phyloP scores from a whole-genome alignment of 2,113 vertebrate genomes.

The Arizona elegans region DNA sequence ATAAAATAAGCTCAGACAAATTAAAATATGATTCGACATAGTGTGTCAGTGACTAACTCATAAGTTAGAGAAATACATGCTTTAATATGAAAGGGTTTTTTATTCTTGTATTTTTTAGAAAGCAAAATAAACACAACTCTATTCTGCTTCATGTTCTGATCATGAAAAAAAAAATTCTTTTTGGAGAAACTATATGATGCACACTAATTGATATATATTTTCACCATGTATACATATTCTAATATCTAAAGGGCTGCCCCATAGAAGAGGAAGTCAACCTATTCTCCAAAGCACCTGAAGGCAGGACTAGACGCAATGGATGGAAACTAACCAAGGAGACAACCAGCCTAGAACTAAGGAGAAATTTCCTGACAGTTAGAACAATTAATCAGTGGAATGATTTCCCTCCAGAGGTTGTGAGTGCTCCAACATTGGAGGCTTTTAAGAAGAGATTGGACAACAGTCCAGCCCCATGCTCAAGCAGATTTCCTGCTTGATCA shows the following conservation, averaged over 20 bases:
- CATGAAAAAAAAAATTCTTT: not conserved
- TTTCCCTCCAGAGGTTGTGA: too few species aligned
- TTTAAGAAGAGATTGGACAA: too few species aligned
- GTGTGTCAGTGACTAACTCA: slow-evolving; percentile 34
- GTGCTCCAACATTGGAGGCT: too few species aligned
- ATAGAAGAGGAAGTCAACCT: not conserved
- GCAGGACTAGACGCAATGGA: not conserved
- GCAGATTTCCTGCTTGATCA: too few species aligned
- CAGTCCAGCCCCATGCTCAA: too few species aligned
- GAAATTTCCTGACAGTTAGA: too few species aligned
- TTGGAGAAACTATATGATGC: not conserved
- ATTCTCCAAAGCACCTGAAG: not conserved
- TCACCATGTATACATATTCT: not conserved
- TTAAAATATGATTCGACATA: slow-evolving; percentile 55
- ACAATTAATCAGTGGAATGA: too few species aligned
- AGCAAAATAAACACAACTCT: not conserved
- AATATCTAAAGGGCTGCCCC: not conserved
- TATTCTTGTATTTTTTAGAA: not conserved
- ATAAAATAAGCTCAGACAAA: slow-evolving; percentile 60
- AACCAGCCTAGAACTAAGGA: too few species aligned
- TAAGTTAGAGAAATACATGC: slow-evolving; percentile 18
- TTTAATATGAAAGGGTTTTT: slow-evolving; percentile 29
- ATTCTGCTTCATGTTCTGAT: not conserved
- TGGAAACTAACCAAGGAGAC: not conserved
- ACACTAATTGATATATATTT: slow-evolving; percentile 4